Base-by-base conservation (phyloP, 1,140 invertebrate species). In the Philopotamus ludificatus region DNA sequence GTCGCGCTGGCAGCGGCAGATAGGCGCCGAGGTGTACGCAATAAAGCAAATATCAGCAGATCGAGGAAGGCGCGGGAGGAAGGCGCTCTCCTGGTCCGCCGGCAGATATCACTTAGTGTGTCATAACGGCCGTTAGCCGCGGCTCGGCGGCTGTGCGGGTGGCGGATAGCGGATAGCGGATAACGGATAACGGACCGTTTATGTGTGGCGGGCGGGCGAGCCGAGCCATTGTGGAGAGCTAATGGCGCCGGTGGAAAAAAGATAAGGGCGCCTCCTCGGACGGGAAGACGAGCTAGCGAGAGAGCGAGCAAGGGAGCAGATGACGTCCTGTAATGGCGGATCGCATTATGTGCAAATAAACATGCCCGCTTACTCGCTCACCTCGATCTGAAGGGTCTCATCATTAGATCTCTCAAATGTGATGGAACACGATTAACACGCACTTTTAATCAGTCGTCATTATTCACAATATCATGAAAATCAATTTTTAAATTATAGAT, bases 101-200 rank as follows among this genome's bases (percentile, higher is more conserved):
- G 12, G 51, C 34, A 58, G 55, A 58, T 65, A 68, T 68, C 67
- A 65, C 67, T 68, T 68, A 65, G 63, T 49, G 67, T 50, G 67
- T 66, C 67, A 66, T 69, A 69, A 69, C 67, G 67, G 67, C 63
- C 67, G 67, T 68, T 68, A 68, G 62, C 67, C 67, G 62, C 53
- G 50, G 66, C 63, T 68, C 67, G 62, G 41, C 51, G 61, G 55
- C 65, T 61, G 55, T 45, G 61, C 64, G 62, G 62, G 41, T 42
- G 61, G 55, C 65, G 66, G 55, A 39, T 53, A 23, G 55, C 42
- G 67, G 67, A 69, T 69, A 69, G 66, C 67, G 67, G 67, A 69
- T 69, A 69, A 69, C 67, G 67, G 66, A 60, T 62, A 62, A 62
- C 60, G 60, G 60, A 53, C 66, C 66, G 66, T 68, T 68, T 69